Evolutionary conservation across 2,888 invertebrate species (phyloP).

Genomic region (Chaitophorus viminalis): DNA sequence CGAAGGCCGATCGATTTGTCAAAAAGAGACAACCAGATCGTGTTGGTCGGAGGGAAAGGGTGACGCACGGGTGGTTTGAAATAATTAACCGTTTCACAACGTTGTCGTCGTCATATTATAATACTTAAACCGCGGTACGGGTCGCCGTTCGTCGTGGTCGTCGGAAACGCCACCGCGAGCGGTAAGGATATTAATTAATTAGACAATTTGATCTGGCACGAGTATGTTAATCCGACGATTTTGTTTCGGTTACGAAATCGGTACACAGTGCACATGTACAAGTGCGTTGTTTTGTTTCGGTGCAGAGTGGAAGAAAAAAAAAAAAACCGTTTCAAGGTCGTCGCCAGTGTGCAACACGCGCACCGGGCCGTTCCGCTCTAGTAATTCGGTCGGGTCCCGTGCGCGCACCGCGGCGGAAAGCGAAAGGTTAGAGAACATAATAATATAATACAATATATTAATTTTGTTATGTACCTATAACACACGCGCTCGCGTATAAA

Average conservation of each 20-base stretch:
- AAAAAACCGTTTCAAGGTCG: slow-evolving; percentile 58
- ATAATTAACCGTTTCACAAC: slow-evolving; percentile 54
- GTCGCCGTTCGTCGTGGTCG: slow-evolving; percentile 14
- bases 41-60: not conserved
- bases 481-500: not conserved
- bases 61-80: slow-evolving; percentile 1
- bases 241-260: slow-evolving; percentile 56
- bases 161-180: slow-evolving; percentile 33
- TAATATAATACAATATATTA: no score
- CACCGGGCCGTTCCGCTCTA: slow-evolving; percentile 53
- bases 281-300: slow-evolving; percentile 36
- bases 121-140: not conserved
- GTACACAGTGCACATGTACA: not conserved
- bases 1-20: slow-evolving; percentile 54
- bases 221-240: slow-evolving; percentile 47
- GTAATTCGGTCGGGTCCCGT: slow-evolving; percentile 52
- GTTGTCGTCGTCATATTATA: not conserved
- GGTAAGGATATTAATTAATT: slow-evolving; percentile 39
- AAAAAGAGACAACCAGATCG: slow-evolving; percentile 50
- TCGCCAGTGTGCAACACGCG: slow-evolving; percentile 26
- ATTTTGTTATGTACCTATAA: not conserved
- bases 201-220: slow-evolving; percentile 50
- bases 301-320: slow-evolving; percentile 24
- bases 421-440: slow-evolving; percentile 56
- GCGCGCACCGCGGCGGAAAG: slow-evolving; percentile 17